phyloP scores from a whole-genome alignment of 2,113 vertebrate species.

The Amblyornis subalaris region DNA sequence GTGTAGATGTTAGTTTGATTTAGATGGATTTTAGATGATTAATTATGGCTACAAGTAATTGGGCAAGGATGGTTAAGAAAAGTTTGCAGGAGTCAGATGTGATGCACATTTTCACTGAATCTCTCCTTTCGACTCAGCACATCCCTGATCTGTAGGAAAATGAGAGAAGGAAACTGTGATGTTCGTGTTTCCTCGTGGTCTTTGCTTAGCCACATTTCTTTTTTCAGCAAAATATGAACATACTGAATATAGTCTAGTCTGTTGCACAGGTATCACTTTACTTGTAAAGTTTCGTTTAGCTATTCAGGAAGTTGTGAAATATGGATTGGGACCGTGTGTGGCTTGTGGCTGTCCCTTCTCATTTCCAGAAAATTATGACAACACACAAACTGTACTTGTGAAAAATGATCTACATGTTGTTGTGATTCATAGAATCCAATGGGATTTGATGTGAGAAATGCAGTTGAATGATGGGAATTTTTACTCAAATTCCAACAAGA shows the following conservation, averaged over 20 bases:
- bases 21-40: conserved; percentile 58
- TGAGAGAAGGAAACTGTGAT: background rate
- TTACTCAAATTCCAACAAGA: background rate
- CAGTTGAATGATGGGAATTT: background rate
- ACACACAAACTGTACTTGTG: background rate
- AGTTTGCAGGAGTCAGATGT: conserved; percentile 26
- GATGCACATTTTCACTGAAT: background rate
- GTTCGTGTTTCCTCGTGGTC: background rate
- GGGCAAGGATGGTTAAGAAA: background rate
- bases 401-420: background rate
- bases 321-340: rapidly evolving
- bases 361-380: background rate
- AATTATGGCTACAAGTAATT: conserved; percentile 65
- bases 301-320: background rate
- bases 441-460: background rate
- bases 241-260: background rate
- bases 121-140: background rate
- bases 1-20: conserved; percentile 67
- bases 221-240: background rate
- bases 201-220: background rate
- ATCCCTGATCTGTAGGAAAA: background rate
- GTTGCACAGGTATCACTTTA: background rate
- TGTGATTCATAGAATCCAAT: background rate
- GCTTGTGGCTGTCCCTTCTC: background rate
- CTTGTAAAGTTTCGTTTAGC: background rate